These are phyloP conservation scores for Sinelater perroti DNA, from an alignment of 2,888 invertebrate genomes.

Conservation along the genomic window DNA sequence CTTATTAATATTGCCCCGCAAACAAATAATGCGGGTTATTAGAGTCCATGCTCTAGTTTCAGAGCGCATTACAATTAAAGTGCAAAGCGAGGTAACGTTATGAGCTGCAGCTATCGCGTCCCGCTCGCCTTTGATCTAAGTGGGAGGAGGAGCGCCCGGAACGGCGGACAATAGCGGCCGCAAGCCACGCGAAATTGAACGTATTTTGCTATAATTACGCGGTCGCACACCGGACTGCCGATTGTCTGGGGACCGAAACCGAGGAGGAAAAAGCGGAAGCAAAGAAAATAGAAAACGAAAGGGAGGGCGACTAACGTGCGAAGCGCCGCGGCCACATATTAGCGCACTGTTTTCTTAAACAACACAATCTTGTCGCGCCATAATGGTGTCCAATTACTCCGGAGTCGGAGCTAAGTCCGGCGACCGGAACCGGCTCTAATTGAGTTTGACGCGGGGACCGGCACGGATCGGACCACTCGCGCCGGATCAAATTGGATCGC, in stretches of 20 bases:
- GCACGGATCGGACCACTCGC: conserved; percentile 45
- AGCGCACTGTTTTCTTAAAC: conserved; percentile 53
- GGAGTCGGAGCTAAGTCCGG: conserved; percentile 47
- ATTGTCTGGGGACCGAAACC: background rate
- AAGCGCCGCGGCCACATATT: conserved; percentile 37
- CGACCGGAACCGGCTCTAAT: conserved; percentile 54
- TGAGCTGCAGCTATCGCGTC: conserved; percentile 14
- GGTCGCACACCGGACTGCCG: background rate
- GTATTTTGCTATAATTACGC: conserved; percentile 3
- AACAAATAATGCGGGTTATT: conserved; percentile 9
- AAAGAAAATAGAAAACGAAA: no score
- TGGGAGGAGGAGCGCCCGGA: conserved; percentile 5
- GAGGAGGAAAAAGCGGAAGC: background rate
- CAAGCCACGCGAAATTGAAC: background rate
- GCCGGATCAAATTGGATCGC: conserved; percentile 38
- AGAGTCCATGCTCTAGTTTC: conserved; percentile 3
- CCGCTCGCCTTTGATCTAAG: conserved; percentile 9
- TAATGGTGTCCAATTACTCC: conserved; percentile 55
- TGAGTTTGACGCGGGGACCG: conserved; percentile 53
- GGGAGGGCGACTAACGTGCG: no score
- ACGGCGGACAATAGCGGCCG: conserved; percentile 8
- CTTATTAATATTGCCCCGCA: conserved; percentile 12
- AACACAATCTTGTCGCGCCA: conserved; percentile 54
- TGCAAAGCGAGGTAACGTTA: conserved; percentile 13
- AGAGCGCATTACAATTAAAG: conserved; percentile 12